Evolutionary conservation across 1,140 invertebrate genomes (phyloP), one percentile per base, ranked within the genome.

Genomic region (Eumaeus atala): DNA sequence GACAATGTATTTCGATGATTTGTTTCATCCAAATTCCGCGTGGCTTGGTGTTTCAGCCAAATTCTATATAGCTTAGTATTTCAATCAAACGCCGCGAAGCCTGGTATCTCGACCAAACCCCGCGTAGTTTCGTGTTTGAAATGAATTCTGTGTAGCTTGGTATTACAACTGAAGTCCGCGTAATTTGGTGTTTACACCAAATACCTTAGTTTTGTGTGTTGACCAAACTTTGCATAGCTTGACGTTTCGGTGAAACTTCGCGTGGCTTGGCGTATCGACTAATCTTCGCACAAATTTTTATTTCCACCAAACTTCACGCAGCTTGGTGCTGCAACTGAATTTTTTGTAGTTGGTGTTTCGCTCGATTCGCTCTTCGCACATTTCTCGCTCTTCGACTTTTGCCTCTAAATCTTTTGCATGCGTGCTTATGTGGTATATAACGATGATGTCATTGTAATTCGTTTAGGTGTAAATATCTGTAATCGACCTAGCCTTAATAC

Each of bases 21-120:
- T 81, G 80, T 86, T 80, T 83, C 83, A 86, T 86, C 83, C 83
- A 86, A 84, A 84, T 86, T 84, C 83, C 83, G 70, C 62, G 70
- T 62, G 62, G 75, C 77, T 70, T 71, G 66, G 54, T 66, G 64
- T 66, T 28, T 28, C 21, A 28, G 6, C 21, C 21, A 28, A 28
- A 28, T 28, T 28, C 21, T 28, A 6, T 28, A 6, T 28, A 28
- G 21, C 21, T 28, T 28, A 6, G 21, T 81, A 78, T 86, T 80
- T 83, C 83, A 86, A 84, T 80, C 80, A 86, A 84, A 84, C 84
- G 83, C 83, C 80, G 70, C 62, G 70, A 61, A 64, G 75, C 77
- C 70, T 71, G 66, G 54, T 66, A 62, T 66, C 6, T 28, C 21
- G 21, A 28, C 21, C 21, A 28, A 28, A 28, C 6, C 6, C 21